These are phyloP conservation scores for Perizoma affinitatum DNA, from an alignment of 2,888 invertebrate genomes.

Conservation along the genomic window DNA sequence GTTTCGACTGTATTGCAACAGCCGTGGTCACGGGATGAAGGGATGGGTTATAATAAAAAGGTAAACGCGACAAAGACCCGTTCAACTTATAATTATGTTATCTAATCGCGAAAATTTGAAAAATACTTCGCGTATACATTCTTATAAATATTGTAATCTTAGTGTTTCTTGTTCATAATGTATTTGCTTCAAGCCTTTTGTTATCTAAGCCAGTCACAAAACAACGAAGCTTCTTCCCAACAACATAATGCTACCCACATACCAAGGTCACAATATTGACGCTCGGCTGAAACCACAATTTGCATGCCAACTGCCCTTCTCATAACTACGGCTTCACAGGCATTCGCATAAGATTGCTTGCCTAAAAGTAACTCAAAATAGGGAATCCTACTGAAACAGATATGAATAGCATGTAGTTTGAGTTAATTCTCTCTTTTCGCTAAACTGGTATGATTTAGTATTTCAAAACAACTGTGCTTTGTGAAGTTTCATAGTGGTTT, in stretches of 20 bases:
- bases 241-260: constrained; percentile 1
- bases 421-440: constrained; percentile 17
- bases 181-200: no score
- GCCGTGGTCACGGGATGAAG: no score
- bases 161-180: no score
- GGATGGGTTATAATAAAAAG: no score
- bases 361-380: constrained; percentile 4
- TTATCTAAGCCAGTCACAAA: background rate
- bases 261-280: constrained; percentile 46
- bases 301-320: constrained; percentile 59
- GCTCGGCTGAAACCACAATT: constrained; percentile 53
- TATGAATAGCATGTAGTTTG: constrained; percentile 28
- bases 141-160: no score
- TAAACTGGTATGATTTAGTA: constrained; percentile 44
- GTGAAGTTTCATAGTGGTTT: constrained; percentile 40
- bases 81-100: no score
- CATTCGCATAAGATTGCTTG: constrained; percentile 35
- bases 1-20: no score
- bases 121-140: no score
- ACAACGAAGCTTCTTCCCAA: constrained; percentile 1
- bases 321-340: constrained; percentile 33
- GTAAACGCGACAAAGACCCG: no score
- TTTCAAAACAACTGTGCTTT: constrained; percentile 49
- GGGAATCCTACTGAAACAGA: constrained; percentile 1
- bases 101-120: no score